Evolutionary conservation across 2,113 vertebrate genomes (phyloP), one percentile per base, ranked within the genome.

Genomic region (Struthidea cinerea): DNA sequence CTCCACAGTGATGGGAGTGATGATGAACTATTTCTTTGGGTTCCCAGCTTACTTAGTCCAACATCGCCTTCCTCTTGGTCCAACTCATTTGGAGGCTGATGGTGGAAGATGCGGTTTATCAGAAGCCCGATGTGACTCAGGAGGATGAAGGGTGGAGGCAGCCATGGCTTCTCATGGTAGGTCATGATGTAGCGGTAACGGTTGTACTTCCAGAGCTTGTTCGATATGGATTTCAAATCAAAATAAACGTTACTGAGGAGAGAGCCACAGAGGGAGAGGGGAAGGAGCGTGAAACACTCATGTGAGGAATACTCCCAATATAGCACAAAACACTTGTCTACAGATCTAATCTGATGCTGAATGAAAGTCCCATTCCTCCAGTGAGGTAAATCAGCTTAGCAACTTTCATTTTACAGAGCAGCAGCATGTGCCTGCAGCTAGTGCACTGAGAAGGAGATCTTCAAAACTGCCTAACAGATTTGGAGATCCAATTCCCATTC

Each of bases 101-200:
- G 98, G 68, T 92, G 97, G 94, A 98, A 99, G 73, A 99, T 75
- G 33, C 94, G 68, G n/a, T 96, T 98, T 75, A 99, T 82, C 39
- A 97, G 96, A 39, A 98, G 95, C 42, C 96, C 93, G 23, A 98
- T 13, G 56, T 99, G 98, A 87, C 98, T 99, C 47, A 99, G 95
- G 33, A 99, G 82, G 93, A 99, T 99, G 46, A 99, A 97, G 3
- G 99, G 99, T 0, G 99, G 99, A 3, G 99, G 99, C 37, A 99
- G 97, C 99, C 99, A 99, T 0, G 99, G 99, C 91, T 99, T 99
- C 89, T 99, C 98, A 27, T 98, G 98, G 93, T 99, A 99, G 37
- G 98, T 99, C 99, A 99, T 99, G 92, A 99, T 99, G 97, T 99
- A 99, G 64, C 98, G 99, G 57, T 99, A 99, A 23, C 99, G 99